Base-by-base conservation (phyloP, 2,797 vertebrate species). In the Rhabdophis nuchalis region DNA sequence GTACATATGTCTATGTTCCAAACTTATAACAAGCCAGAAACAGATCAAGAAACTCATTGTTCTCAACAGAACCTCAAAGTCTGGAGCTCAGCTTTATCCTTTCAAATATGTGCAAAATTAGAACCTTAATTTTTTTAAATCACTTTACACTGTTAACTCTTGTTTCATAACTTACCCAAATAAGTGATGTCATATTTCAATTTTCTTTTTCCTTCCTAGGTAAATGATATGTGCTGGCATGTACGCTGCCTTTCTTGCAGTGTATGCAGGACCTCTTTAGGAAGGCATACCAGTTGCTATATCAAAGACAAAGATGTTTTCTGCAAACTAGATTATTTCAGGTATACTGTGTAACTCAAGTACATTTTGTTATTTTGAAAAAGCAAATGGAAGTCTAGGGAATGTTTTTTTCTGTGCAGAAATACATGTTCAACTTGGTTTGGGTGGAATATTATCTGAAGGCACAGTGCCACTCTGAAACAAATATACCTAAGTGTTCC, bases 281-380 rank as follows among this genome's bases (percentile, higher is more conserved):
- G 99, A 97, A 98, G 98, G 92, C 98, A 99, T 88, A 98, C 98
- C 58, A 99, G 99, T 96, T 99, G 99, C 93, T 99, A 99, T 94
- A 98, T 99, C 96, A 99, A 99, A 98, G 98, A 99, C 56, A 99
- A 98, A 96, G 98, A 99, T 95, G 98, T 99, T 95, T 99, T 99
- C 98, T 99, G 99, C 97, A 99, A 99, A 97, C 98, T 99, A 82
- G 98, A 99, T 97, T 99, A 99, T 97, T 99, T 99, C 97, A 98
- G 99, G 99, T 99, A 98, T 90, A 7, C 3, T 0, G 29, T 90
- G 18, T 6, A 41, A 41, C 41, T 87, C 25, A 54, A 87, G 29
- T n/a, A 32, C 41, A n/a, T 61, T n/a, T 92, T 90, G 50, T 54
- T 32, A 72, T 72, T 58, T 27, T 50, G 36, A 8, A 58, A 58